Conservation (phyloP, 2,888 invertebrate genomes). For the Cryptocephalus moraei region DNA sequence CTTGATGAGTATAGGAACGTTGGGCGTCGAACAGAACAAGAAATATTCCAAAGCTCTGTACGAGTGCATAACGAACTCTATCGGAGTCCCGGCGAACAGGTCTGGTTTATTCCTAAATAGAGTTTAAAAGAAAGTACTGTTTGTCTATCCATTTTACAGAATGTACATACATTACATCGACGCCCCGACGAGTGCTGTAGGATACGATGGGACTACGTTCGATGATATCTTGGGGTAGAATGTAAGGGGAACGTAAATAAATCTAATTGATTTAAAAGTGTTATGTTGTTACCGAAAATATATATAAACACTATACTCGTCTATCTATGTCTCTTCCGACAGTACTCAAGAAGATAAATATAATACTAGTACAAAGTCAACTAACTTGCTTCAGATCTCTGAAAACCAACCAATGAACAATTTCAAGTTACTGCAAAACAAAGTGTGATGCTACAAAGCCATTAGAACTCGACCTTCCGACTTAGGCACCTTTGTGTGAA, state of each 20-base stretch:
- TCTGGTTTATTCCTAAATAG: constrained; percentile 20
- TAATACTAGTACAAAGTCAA: no score
- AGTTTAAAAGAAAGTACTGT: neutral
- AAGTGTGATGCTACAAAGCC: neutral
- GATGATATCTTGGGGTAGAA: constrained; percentile 42
- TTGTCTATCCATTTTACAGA: constrained; percentile 38
- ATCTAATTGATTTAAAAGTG: neutral
- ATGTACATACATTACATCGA: constrained; percentile 58
- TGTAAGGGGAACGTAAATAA: neutral
- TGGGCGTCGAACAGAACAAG: constrained; percentile 56
- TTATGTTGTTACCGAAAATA: neutral
- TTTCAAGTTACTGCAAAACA: no score
- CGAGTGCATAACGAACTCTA: constrained; percentile 43
- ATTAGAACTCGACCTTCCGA: constrained; percentile 43
- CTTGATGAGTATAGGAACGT: constrained; percentile 55
- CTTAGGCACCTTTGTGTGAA: constrained; percentile 55
- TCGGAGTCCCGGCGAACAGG: constrained; percentile 50
- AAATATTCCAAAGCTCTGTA: constrained; percentile 51
- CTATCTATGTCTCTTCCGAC: no score
- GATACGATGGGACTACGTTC: constrained; percentile 57
- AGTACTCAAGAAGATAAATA: no score
- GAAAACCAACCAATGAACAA: no score
- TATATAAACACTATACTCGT: no score
- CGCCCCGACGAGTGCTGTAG: constrained; percentile 48
- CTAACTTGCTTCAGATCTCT: no score